A percentile compares a stretch with the other conserved stretches of the same genome.
Conservation (phyloP, 1,140 invertebrate genomes). For the Nasonia longicornis region DNA sequence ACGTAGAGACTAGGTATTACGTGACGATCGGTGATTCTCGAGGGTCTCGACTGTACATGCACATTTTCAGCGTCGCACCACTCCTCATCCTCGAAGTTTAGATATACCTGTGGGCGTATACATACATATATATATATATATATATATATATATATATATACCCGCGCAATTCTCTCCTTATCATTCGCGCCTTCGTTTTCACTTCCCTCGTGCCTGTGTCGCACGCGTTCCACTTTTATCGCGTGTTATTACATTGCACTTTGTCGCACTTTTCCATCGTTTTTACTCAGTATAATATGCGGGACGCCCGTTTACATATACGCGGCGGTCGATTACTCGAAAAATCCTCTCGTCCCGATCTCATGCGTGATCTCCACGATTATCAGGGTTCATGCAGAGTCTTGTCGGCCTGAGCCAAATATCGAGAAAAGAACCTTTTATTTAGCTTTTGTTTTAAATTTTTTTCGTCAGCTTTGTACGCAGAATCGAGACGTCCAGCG, state of each 20-base stretch:
- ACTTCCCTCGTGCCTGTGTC: background rate
- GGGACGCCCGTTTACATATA: background rate
- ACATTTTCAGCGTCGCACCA: constrained; percentile 1
- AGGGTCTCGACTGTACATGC: constrained; percentile 42
- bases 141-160: background rate
- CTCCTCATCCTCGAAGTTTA: background rate
- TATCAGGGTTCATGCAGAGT: constrained; percentile 27
- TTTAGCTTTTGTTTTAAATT: background rate
- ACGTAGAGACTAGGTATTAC: constrained; percentile 58
- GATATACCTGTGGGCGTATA: background rate
- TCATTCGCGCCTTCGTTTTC: background rate
- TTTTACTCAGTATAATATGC: too few species aligned
- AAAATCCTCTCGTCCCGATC: constrained; percentile 25
- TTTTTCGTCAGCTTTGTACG: background rate
- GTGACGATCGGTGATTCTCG: constrained; percentile 48
- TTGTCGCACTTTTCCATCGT: background rate
- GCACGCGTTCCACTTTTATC: background rate
- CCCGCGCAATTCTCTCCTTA: background rate
- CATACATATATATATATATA: background rate
- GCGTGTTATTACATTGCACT: background rate
- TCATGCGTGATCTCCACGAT: constrained; percentile 25
- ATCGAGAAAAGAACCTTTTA: constrained; percentile 11
- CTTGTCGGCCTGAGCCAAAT: constrained; percentile 11
- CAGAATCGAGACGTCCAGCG: background rate
- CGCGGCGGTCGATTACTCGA: constrained; percentile 7